Percentiles rank a stretch among this genome's conserved stretches.
These are phyloP conservation scores for Machimus rusticus DNA, from an alignment of 2,888 invertebrate species.

Conservation along the genomic window DNA sequence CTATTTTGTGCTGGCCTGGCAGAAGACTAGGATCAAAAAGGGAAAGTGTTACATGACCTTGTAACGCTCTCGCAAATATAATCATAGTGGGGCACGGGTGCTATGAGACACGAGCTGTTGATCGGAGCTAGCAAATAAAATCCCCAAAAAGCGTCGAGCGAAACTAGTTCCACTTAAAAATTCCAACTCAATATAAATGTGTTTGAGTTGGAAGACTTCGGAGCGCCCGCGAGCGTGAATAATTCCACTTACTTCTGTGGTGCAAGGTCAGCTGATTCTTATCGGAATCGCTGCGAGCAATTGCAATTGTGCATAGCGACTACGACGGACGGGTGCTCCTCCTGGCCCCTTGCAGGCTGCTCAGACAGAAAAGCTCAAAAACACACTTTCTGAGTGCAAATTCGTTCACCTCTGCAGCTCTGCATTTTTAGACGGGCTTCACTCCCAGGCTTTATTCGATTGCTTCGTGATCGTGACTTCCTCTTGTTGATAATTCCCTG, in stretches of 20 bases:
- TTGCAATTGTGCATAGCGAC: not conserved
- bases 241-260: not conserved
- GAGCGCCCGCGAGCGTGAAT: not conserved
- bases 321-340: not conserved
- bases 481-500: not conserved
- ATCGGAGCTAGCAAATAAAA: not conserved
- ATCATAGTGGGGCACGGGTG: not conserved
- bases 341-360: not conserved
- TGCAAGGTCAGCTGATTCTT: not conserved
- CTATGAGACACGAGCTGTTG: not conserved
- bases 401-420: not conserved
- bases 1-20: not conserved
- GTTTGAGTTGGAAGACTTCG: not conserved
- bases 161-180: not conserved
- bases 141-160: not conserved
- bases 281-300: not conserved
- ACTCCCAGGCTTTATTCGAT: not conserved
- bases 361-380: not conserved
- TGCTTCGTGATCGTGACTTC: not conserved
- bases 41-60: conserved; percentile 38
- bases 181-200: not conserved
- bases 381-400: not conserved
- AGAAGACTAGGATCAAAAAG: not conserved
- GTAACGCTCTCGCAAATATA: not conserved
- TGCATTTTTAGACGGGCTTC: not conserved